Evolutionary conservation across 2,888 invertebrate genomes (phyloP).

Genomic region (Sarcophaga subvicina): DNA sequence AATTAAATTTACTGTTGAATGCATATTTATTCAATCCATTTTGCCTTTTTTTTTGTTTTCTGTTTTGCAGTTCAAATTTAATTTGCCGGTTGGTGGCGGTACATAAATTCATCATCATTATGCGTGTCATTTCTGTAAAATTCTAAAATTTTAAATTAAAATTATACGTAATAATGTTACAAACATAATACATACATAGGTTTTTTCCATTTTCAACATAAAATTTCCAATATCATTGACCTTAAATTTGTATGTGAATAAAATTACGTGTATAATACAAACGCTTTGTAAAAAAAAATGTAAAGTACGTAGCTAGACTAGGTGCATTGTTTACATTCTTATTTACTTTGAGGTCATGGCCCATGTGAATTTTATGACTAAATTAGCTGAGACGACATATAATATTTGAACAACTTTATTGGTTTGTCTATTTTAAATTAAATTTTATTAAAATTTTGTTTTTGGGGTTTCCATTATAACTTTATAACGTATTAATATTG

Average conservation of each 20-base stretch:
- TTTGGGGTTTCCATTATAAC: background rate
- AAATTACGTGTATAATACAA: constrained; percentile 30
- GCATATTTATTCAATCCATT: background rate
- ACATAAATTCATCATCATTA: constrained; percentile 43
- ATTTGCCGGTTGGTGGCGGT: constrained; percentile 32
- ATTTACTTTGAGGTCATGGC: constrained; percentile 66
- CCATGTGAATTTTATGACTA: constrained; percentile 17
- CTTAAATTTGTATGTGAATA: constrained; percentile 54
- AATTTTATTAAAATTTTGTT: constrained; percentile 1
- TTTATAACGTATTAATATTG: background rate
- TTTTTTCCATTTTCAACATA: background rate
- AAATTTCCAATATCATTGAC: constrained; percentile 65
- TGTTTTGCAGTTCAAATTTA: constrained; percentile 14
- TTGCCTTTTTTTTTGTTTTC: background rate
- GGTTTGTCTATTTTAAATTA: constrained; percentile 49
- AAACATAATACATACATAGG: no score
- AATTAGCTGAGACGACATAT: constrained; percentile 16
- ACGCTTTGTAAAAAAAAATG: background rate
- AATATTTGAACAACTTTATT: constrained; percentile 41
- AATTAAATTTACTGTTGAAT: constrained; percentile 45
- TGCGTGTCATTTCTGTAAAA: constrained; percentile 40
- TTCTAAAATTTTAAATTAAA: background rate
- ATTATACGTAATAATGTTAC: background rate
- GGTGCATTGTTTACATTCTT: constrained; percentile 44
- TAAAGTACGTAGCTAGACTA: constrained; percentile 26